Percentiles rank a stretch among this genome's conserved stretches.
These are phyloP conservation scores for Neopipo cinnamomea DNA, from an alignment of 2,113 vertebrate species.

Conservation along the genomic window DNA sequence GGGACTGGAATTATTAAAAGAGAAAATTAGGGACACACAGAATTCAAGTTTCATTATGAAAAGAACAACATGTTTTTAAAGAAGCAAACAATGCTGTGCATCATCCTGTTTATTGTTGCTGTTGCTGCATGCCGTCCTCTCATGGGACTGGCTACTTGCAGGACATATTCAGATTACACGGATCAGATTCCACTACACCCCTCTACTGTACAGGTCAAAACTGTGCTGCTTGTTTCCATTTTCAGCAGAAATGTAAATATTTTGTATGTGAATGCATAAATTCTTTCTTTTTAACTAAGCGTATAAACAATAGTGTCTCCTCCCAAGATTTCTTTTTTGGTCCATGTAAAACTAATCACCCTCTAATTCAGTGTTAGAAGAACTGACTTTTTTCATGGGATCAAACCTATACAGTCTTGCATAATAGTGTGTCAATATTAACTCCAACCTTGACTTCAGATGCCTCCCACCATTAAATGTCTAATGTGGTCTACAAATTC, in stretches of 20 bases:
- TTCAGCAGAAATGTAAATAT: constrained; percentile 23
- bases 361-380: not conserved
- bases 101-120: not conserved
- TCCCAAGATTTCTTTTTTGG: not conserved
- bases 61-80: not conserved
- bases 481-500: not conserved
- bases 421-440: not conserved
- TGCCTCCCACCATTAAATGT: not conserved
- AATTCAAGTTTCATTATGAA: not conserved
- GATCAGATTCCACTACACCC: not conserved
- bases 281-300: not conserved
- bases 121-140: not conserved
- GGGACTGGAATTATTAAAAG: not conserved
- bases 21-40: not conserved
- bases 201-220: not conserved
- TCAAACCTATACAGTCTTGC: not conserved
- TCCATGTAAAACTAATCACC: not conserved
- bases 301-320: not conserved
- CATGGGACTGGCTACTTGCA: not conserved
- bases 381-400: not conserved
- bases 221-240: constrained; percentile 19
- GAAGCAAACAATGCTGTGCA: not conserved
- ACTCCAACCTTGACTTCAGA: not conserved
- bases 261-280: not conserved
- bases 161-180: constrained; percentile 23